Conservation (phyloP, 2,113 vertebrate genomes). For the Trichechus manatus region DNA sequence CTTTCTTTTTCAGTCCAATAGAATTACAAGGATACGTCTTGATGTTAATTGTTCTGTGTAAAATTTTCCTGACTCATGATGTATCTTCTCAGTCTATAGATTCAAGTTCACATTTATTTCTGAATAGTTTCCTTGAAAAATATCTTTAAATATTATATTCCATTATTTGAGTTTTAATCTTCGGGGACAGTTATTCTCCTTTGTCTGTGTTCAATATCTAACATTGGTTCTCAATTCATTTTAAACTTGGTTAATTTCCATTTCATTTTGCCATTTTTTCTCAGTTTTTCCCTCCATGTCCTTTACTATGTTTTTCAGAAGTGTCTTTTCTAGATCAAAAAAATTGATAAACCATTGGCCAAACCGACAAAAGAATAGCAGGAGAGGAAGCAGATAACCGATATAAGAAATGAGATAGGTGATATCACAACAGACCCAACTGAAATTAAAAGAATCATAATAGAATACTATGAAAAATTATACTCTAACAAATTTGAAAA, state of each 20-base stretch:
- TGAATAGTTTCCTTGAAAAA: slow-evolving; percentile 33
- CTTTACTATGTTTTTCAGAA: neutral
- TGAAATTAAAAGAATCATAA: too few species aligned
- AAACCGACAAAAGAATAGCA: too few species aligned
- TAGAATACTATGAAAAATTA: too few species aligned
- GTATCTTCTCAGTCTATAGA: neutral
- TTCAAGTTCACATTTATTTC: slow-evolving; percentile 41
- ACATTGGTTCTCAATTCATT: neutral
- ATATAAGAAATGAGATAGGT: too few species aligned
- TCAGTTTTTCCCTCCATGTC: neutral
- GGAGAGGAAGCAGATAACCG: too few species aligned
- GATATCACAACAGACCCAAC: too few species aligned
- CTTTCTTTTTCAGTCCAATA: neutral
- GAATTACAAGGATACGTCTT: neutral
- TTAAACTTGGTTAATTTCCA: slow-evolving; percentile 12
- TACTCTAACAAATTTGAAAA: too few species aligned
- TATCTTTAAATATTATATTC: neutral
- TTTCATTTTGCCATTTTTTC: slow-evolving; percentile 6
- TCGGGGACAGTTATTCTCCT: neutral
- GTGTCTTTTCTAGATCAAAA: neutral
- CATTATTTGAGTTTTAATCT: slow-evolving; percentile 23
- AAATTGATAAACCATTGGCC: too few species aligned
- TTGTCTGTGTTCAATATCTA: neutral
- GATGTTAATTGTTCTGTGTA: neutral
- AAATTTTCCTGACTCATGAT: neutral